Evolutionary conservation across 1,140 invertebrate species (phyloP), one percentile per base, ranked within the genome.

Genomic region (Scylla paramamosain): DNA sequence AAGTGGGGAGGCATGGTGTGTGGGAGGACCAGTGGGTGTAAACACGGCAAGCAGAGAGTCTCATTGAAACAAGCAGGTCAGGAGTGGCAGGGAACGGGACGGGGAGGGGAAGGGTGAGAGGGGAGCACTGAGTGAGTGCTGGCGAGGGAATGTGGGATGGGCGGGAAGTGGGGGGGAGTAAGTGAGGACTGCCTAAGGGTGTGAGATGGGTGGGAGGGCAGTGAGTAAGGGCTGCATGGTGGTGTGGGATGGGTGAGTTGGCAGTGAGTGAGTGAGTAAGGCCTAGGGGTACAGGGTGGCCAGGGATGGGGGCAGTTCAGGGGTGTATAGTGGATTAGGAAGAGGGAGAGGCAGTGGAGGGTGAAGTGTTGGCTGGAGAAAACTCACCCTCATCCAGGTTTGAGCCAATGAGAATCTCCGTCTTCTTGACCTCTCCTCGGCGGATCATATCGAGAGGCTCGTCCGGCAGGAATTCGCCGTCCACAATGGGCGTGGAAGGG

Each of bases 321-420:
- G 28, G 89, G 59, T 45, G 29, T 25, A 91, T 29, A 52, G 89
- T 48, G 45, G 45, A 2, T 0, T 16, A 39, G 29, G 52, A n/a
- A 0, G 29, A 77, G 29, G 90, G 29, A 25, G 31, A 29, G 29
- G n/a, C 14, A 45, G 77, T 20, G 7, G 89, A 59, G 8, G 83
- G 4, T 39, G 6, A 39, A 20, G 83, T 87, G 31, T 87, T 87
- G 86, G 6, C 3, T n/a, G 28, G 8, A 6, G 39, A 39, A 39
- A 14, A 45, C 97, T 97, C 97, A 99, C 98, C 98, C 98, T 99
- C 98, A 97, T 99, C 98, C 96, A 98, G 97, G 97, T 99, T 99
- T 97, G 98, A 99, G 92, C 98, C 98, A 96, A 99, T 98, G 12
- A 99, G 97, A 86, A 99, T 98, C 96, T 99, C 98, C 86, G 98